These are phyloP conservation scores for Astur gentilis DNA, from an alignment of 2,113 vertebrate species.

Conservation along the genomic window DNA sequence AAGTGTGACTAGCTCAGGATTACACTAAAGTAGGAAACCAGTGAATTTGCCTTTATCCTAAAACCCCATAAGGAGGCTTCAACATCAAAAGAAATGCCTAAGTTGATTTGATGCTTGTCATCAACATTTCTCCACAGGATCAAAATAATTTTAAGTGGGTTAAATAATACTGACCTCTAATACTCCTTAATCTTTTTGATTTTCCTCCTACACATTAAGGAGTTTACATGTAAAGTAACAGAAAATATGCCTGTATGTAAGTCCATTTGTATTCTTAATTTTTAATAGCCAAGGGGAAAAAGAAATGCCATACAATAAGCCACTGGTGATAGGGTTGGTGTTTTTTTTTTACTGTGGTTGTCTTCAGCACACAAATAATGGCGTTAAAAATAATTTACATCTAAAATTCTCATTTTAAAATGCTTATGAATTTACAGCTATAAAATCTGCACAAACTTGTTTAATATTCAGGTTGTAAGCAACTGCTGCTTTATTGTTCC, in stretches of 20 bases:
- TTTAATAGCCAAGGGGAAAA: background rate
- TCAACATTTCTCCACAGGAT: slow-evolving; percentile 51
- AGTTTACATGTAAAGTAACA: slow-evolving; percentile 50
- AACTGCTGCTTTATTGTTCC: background rate
- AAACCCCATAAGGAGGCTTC: slow-evolving; percentile 62
- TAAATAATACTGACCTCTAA: slow-evolving; percentile 68
- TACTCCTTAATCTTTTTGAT: slow-evolving; percentile 56
- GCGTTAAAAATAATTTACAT: background rate
- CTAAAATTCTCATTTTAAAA: background rate
- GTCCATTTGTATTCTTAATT: slow-evolving; percentile 11
- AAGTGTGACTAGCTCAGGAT: slow-evolving; percentile 44
- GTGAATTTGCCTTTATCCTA: slow-evolving; percentile 51
- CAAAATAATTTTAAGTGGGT: slow-evolving; percentile 54
- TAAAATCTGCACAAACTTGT: background rate
- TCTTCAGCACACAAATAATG: background rate
- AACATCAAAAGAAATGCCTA: slow-evolving; percentile 66
- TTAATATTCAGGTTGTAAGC: background rate
- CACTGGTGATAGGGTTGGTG: background rate
- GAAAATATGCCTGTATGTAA: slow-evolving; percentile 24
- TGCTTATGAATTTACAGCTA: background rate
- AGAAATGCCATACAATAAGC: background rate
- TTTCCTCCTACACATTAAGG: slow-evolving; percentile 41
- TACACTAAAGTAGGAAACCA: slow-evolving; percentile 52
- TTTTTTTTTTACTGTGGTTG: background rate
- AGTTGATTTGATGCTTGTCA: slow-evolving; percentile 63